Percentiles rank a stretch among this genome's conserved stretches.
These are phyloP conservation scores for Spilarctia lutea DNA, from an alignment of 2,888 invertebrate genomes.

Conservation along the genomic window DNA sequence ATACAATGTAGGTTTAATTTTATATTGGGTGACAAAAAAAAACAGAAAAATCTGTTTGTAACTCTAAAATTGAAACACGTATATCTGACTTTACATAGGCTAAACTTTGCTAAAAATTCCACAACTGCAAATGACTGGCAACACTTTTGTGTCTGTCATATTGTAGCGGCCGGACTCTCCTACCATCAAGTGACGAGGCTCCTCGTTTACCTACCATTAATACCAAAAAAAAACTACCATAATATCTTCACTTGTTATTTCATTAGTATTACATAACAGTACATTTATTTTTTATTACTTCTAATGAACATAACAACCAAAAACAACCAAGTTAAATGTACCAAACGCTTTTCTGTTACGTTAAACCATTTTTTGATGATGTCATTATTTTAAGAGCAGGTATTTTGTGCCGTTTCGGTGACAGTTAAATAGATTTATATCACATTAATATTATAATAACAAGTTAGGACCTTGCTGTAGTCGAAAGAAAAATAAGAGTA, in stretches of 20 bases:
- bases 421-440: conserved; percentile 48
- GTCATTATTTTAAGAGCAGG: conserved; percentile 49
- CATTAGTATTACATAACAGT: neutral
- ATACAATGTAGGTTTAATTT: no score
- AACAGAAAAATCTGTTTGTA: no score
- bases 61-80: no score
- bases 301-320: conserved; percentile 31
- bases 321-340: conserved; percentile 61
- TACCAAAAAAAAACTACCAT: neutral
- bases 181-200: no score
- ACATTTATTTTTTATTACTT: conserved; percentile 19
- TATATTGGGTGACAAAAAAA: no score
- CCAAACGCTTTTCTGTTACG: conserved; percentile 62
- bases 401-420: conserved; percentile 28
- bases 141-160: no score
- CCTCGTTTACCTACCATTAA: no score
- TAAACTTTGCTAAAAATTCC: no score
- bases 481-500: conserved; percentile 7
- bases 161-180: no score
- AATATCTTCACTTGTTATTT: neutral
- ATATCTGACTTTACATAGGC: no score
- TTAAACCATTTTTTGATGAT: conserved; percentile 59
- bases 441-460: conserved; percentile 40
- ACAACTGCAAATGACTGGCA: no score
- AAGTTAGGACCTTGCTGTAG: conserved; percentile 18